Conservation (phyloP, 2,888 invertebrate genomes). For the Caenorhabditis angaria region DNA sequence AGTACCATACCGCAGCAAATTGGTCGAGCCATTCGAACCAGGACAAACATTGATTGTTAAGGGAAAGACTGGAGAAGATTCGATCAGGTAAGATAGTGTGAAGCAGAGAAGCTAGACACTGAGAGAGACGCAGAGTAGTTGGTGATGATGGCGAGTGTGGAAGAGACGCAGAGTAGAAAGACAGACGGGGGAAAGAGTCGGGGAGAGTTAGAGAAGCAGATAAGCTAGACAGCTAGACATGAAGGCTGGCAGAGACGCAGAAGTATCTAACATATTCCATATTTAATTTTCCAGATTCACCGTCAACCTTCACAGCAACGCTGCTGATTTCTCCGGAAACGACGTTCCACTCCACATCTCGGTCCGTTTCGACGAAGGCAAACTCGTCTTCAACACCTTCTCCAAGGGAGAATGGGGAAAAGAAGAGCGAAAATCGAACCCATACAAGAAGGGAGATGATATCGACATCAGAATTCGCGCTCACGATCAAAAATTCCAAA, state of each 20-base stretch:
- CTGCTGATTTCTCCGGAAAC: conserved; percentile 71
- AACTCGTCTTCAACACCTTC: conserved; percentile 71
- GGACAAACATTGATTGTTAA: conserved; percentile 71
- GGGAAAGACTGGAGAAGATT: conserved; percentile 68
- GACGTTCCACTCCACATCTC: conserved; percentile 70
- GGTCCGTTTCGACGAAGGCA: conserved; percentile 64
- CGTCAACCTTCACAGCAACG: conserved; percentile 66
- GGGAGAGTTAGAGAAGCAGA: neutral
- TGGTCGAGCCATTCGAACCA: conserved; percentile 69
- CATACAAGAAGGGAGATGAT: conserved; percentile 70
- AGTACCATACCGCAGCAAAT: conserved; percentile 69
- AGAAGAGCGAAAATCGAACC: conserved; percentile 71
- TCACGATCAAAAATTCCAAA: conserved; percentile 70
- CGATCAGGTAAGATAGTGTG: conserved; percentile 49
- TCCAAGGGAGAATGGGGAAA: conserved; percentile 72
- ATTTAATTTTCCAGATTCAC: conserved; percentile 59
- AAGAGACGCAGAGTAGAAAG: neutral
- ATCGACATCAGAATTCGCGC: conserved; percentile 71
- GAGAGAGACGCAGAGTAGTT: neutral
- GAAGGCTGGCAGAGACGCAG: neutral
- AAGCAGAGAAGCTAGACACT: neutral
- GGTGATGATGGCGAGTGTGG: neutral
- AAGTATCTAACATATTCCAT: no score
- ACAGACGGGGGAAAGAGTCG: neutral
- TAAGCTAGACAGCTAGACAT: neutral